phyloP scores from a whole-genome alignment of 2,113 vertebrate species.

The Chlorodrepanis virens region DNA sequence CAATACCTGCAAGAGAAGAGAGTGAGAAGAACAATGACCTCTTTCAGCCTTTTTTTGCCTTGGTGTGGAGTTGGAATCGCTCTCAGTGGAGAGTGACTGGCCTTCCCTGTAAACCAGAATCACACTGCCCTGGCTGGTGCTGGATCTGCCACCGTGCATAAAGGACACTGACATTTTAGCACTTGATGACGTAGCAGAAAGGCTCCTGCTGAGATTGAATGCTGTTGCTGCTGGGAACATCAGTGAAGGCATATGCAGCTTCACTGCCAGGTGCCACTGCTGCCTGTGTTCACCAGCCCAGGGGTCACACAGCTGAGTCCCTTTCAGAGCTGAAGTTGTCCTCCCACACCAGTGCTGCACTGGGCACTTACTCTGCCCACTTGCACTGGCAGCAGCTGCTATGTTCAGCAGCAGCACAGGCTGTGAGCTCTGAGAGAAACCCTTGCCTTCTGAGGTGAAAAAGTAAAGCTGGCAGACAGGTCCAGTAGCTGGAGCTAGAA shows the following conservation, averaged over 20 bases:
- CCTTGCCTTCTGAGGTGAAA: background rate
- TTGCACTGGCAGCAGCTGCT: background rate
- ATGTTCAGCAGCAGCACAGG: background rate
- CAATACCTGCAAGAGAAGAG: conserved; percentile 76
- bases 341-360: background rate
- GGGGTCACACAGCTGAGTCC: background rate
- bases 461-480: background rate
- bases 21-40: background rate
- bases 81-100: background rate
- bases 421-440: background rate
- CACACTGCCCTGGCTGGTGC: background rate
- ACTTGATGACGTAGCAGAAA: background rate
- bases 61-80: background rate
- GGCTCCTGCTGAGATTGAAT: background rate
- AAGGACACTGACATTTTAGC: background rate
- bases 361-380: background rate
- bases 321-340: background rate
- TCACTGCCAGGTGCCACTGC: background rate
- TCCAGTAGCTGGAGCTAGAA: background rate
- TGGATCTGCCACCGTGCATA: background rate
- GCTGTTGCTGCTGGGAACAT: background rate
- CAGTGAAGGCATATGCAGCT: background rate
- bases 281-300: background rate
- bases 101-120: background rate
- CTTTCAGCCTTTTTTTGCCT: background rate